Percentiles rank a stretch among this genome's conserved stretches.
These are phyloP conservation scores for Dasypolia templi DNA, from an alignment of 2,888 invertebrate genomes.

Conservation along the genomic window DNA sequence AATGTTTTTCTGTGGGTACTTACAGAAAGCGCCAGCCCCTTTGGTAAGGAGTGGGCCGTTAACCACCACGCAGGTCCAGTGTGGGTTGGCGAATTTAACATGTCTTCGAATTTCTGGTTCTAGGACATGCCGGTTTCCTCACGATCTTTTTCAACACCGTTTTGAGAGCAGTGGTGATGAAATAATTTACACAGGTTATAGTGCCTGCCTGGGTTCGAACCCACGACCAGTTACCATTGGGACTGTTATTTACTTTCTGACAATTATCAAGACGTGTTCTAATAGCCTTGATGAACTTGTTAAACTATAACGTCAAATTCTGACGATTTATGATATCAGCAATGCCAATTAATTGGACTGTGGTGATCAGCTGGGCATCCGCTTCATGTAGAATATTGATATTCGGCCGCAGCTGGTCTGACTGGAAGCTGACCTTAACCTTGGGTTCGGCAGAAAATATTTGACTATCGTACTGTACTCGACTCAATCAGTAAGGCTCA, in stretches of 20 bases:
- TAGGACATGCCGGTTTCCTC: neutral
- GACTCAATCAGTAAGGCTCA: neutral
- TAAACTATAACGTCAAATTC: neutral
- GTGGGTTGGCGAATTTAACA: neutral
- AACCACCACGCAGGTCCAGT: neutral
- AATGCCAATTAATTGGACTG: constrained; percentile 23
- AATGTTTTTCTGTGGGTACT: no score
- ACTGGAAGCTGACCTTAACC: neutral
- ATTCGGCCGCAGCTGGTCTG: constrained; percentile 13
- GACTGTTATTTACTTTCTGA: neutral
- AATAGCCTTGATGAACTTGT: neutral
- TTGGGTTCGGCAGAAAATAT: neutral
- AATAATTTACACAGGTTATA: neutral
- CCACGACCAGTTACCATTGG: neutral
- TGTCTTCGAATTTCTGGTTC: neutral
- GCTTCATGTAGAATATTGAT: constrained; percentile 15
- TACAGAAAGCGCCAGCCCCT: no score
- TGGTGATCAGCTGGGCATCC: constrained; percentile 14
- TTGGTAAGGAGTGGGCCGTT: neutral
- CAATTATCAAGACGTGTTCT: neutral
- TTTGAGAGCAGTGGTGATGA: neutral
- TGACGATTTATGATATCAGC: neutral
- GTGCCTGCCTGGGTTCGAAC: neutral
- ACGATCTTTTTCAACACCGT: neutral
- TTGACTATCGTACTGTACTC: constrained; percentile 2